Evolutionary conservation across 2,888 invertebrate species (phyloP), one percentile per base, ranked within the genome.

Genomic region (Conistra vaccinii): DNA sequence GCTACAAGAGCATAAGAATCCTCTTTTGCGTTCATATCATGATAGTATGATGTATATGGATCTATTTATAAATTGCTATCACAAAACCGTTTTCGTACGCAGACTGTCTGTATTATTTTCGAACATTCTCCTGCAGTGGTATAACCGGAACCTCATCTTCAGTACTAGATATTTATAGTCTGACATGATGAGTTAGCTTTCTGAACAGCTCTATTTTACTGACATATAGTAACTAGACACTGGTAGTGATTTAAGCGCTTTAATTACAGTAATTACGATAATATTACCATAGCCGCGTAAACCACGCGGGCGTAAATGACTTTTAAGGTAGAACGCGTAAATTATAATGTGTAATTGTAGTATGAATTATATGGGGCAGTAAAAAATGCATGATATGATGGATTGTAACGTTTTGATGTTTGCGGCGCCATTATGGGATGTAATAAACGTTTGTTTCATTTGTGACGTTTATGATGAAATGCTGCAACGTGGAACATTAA

Each of bases 231-330:
- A 75, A 76, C 84, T 75, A 78, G 80, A 76, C 60, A 78, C 78
- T 75, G 63, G 57, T 61, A 58, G 69, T 84, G 81, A 85, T 86
- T 80, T 78, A 86, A 84, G 72, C 69, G 70, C 69, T 85, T 87
- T 84, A 81, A 87, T 85, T 84, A 74, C 84, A 73, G 76, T 79
- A 70, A 87, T 88, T 83, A 87, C 69, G 58, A 78, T 75, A 78
- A 83, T 83, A 83, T 81, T 85, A 85, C 83, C 67, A 72, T 63
- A 74, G 80, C 61, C 69, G 74, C 69, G 80, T 80, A 84, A 84
- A 75, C 67, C 76, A 69, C 72, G 70, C 69, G 23, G 65, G 51
- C 78, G 78, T 83, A 76, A 75, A 69, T 73, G 45, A 80, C 66
- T 76, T 82, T 72, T 76, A 80, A 77, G 69, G 70, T 76, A 74